phyloP scores from a whole-genome alignment of 2,888 invertebrate species.

The Peribatodes rhomboidaria region DNA sequence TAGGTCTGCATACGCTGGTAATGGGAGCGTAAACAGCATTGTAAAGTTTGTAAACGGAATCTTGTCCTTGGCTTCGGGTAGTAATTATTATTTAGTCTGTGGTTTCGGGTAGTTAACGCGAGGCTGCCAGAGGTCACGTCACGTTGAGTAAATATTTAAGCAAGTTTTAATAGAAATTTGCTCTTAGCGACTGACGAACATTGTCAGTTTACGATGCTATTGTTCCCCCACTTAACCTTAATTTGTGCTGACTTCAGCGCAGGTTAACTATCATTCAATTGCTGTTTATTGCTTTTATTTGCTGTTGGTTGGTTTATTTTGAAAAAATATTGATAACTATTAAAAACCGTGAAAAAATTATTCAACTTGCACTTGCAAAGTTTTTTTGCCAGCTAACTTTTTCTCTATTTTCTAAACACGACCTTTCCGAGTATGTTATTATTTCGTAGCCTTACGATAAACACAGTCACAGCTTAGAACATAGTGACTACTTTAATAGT shows the following conservation, averaged over 20 bases:
- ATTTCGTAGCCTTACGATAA: constrained; percentile 7
- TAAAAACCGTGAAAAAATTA: background rate
- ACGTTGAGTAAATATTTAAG: constrained; percentile 56
- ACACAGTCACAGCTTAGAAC: background rate
- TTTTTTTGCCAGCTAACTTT: background rate
- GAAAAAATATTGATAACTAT: background rate
- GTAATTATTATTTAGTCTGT: constrained; percentile 8
- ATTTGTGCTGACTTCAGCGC: constrained; percentile 29
- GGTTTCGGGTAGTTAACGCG: constrained; percentile 49
- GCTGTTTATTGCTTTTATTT: constrained; percentile 21
- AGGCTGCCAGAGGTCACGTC: constrained; percentile 56
- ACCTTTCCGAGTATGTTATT: background rate
- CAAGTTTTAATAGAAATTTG: constrained; percentile 42
- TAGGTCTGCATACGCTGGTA: constrained; percentile 56
- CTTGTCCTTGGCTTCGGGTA: constrained; percentile 55
- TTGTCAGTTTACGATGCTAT: constrained; percentile 17
- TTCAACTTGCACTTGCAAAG: too few relatives aligned
- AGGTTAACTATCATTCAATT: constrained; percentile 34
- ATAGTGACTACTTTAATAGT: constrained; percentile 4
- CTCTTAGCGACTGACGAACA: constrained; percentile 33
- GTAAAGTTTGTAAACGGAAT: constrained; percentile 24
- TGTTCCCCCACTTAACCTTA: constrained; percentile 32
- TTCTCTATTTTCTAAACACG: background rate
- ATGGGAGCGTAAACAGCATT: constrained; percentile 42
- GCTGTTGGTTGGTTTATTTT: constrained; percentile 9